Evolutionary conservation across 2,113 vertebrate species (phyloP).

Genomic region (Atlantisia rogersi): DNA sequence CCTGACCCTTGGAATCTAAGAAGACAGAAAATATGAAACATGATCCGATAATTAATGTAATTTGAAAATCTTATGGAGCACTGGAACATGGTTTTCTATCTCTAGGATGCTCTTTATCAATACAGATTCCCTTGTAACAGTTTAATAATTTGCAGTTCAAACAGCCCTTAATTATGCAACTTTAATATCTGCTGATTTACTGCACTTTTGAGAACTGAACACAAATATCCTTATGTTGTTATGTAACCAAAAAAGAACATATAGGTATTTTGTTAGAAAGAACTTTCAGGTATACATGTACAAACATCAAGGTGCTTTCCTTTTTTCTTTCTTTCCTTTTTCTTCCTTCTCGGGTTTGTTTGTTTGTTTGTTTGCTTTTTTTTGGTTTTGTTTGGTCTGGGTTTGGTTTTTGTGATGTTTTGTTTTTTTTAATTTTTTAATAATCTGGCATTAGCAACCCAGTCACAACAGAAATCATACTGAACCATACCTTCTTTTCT

Average conservation of each 20-base stretch:
- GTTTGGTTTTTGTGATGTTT: too few relatives aligned
- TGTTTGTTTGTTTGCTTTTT: background rate
- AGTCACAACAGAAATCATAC: background rate
- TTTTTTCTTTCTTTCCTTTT: too few relatives aligned
- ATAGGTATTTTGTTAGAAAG: background rate
- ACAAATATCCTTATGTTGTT: rapidly evolving
- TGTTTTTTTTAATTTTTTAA: background rate
- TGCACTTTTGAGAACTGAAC: background rate
- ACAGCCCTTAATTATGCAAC: background rate
- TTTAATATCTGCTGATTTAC: background rate
- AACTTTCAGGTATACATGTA: background rate
- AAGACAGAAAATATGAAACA: background rate
- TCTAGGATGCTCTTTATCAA: background rate
- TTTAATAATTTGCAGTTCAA: background rate
- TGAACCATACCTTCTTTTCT: background rate
- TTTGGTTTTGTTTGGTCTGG: background rate
- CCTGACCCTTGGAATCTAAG: background rate
- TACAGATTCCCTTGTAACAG: background rate
- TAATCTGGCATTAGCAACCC: background rate
- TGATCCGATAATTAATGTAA: background rate
- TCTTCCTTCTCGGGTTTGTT: background rate
- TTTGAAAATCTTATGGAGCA: background rate
- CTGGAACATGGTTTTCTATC: background rate
- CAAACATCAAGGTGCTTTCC: background rate
- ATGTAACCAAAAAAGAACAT: background rate